Percentiles rank a stretch among this genome's conserved stretches.
These are phyloP conservation scores for Syrphus vitripennis DNA, from an alignment of 2,888 invertebrate genomes.

Conservation along the genomic window DNA sequence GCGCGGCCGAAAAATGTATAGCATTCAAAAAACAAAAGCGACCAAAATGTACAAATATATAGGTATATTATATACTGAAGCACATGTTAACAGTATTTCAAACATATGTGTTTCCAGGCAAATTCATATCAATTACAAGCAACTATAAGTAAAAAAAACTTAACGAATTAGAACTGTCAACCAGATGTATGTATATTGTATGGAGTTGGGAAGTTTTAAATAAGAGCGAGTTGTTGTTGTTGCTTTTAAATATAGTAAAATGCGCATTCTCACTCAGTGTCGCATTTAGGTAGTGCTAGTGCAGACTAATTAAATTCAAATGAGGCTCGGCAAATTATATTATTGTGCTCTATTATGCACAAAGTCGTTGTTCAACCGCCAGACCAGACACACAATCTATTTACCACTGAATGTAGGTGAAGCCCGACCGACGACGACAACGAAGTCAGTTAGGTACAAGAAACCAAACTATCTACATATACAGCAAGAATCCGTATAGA, in stretches of 20 bases:
- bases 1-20: slow-evolving; percentile 16
- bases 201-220: slow-evolving; percentile 29
- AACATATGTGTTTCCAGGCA: slow-evolving; percentile 47
- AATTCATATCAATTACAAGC: slow-evolving; percentile 35
- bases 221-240: slow-evolving; percentile 19
- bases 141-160: not conserved
- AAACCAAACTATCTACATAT: not conserved
- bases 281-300: not conserved
- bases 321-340: slow-evolving; percentile 41
- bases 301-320: slow-evolving; percentile 57
- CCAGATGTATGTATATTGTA: slow-evolving; percentile 57
- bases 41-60: slow-evolving; percentile 12
- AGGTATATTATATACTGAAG: slow-evolving; percentile 10
- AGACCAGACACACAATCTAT: slow-evolving; percentile 36
- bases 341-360: slow-evolving; percentile 47
- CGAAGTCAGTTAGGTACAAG: not conserved
- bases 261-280: slow-evolving; percentile 26
- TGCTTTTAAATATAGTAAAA: not conserved
- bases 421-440: slow-evolving; percentile 14
- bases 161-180: slow-evolving; percentile 55
- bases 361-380: slow-evolving; percentile 17
- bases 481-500: not conserved
- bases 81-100: slow-evolving; percentile 54
- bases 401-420: slow-evolving; percentile 59
- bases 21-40: not conserved